Evolutionary conservation across 2,113 vertebrate species (phyloP).

Genomic region (Prionailurus viverrinus): DNA sequence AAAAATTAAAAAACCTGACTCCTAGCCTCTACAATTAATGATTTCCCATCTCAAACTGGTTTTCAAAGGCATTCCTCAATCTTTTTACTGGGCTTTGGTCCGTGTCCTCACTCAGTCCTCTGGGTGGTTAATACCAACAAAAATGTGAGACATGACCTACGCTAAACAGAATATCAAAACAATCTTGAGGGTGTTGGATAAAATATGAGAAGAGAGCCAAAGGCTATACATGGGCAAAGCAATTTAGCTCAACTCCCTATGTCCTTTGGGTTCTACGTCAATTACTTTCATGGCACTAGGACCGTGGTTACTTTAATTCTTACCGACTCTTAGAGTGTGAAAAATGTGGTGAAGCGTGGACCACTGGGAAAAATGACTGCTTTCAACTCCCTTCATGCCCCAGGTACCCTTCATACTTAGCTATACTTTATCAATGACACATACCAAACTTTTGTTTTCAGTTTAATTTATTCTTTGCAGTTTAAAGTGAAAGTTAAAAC

Average conservation of each 20-base stretch:
- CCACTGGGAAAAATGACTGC: background rate
- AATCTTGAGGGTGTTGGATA: background rate
- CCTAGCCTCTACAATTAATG: background rate
- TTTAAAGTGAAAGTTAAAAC: constrained; percentile 83
- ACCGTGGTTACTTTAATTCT: background rate
- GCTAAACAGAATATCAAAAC: background rate
- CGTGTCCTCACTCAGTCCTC: background rate
- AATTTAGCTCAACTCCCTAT: background rate
- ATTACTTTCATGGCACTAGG: background rate
- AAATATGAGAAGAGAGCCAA: background rate
- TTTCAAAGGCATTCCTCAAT: background rate
- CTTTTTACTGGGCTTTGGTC: background rate
- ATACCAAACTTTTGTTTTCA: constrained; percentile 78
- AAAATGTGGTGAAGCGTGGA: background rate
- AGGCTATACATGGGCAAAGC: background rate
- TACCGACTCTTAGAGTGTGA: background rate
- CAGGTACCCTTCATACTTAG: background rate
- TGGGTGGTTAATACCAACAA: background rate
- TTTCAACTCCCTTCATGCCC: constrained; percentile 16
- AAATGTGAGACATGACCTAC: background rate
- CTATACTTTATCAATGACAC: constrained; percentile 35
- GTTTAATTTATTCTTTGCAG: constrained; percentile 83
- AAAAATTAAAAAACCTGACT: background rate
- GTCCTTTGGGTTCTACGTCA: background rate
- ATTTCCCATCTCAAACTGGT: background rate